A percentile compares a stretch with the other conserved stretches of the same genome.
Evolutionary conservation across 1,140 invertebrate species (phyloP).

Genomic region (Zelostemma sp.): DNA sequence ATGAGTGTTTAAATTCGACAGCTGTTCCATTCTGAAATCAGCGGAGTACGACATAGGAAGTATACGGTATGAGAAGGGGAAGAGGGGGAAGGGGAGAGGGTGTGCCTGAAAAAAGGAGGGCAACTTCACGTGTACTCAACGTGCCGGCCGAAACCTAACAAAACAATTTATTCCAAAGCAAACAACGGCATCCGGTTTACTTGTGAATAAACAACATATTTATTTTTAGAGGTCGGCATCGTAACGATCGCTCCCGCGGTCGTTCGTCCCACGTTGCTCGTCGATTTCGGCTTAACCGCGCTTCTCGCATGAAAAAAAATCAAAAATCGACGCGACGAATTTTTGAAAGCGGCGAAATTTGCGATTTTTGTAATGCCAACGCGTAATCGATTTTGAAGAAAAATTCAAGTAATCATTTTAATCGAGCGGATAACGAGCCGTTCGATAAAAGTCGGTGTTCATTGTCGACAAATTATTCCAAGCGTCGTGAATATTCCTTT

Average conservation of each 20-base stretch:
- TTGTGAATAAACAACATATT: conserved; percentile 72
- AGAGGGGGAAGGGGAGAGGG: conserved; percentile 3
- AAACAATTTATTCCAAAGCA: conserved; percentile 72
- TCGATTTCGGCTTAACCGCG: conserved; percentile 19
- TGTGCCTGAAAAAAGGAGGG: conserved; percentile 9
- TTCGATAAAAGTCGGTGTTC: not conserved
- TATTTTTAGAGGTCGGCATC: conserved; percentile 69
- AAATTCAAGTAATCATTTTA: no score
- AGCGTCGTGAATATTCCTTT: not conserved
- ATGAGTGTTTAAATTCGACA: conserved; percentile 39
- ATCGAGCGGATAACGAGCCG: no score
- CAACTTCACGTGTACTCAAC: conserved; percentile 55
- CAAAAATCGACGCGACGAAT: no score
- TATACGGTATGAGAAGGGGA: conserved; percentile 7
- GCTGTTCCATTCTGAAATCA: conserved; percentile 42
- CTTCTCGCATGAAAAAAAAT: conserved; percentile 18
- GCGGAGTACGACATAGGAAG: conserved; percentile 14
- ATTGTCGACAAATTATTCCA: not conserved
- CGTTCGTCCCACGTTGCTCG: conserved; percentile 41
- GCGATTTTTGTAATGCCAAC: no score
- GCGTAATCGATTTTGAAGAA: no score
- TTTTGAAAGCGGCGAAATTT: no score
- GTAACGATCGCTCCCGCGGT: conserved; percentile 46
- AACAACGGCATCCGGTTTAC: conserved; percentile 72
- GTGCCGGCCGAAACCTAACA: conserved; percentile 67